phyloP scores from a whole-genome alignment of 2,113 vertebrate species.

The Vulpes lagopus region DNA sequence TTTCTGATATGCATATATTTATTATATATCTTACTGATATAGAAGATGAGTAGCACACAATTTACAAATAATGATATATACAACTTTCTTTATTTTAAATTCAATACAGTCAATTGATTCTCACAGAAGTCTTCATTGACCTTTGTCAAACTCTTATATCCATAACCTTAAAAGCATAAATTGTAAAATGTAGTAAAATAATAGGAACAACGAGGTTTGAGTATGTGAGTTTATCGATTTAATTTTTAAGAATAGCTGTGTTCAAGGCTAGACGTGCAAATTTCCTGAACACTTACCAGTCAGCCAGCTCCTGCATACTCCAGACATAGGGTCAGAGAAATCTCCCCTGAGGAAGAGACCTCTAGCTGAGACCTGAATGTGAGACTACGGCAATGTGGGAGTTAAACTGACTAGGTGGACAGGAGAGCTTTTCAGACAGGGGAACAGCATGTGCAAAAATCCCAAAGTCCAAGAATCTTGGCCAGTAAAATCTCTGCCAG shows the following conservation, averaged over 20 bases:
- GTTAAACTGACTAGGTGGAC: background rate
- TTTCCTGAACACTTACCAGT: background rate
- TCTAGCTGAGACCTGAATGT: background rate
- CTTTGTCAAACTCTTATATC: background rate
- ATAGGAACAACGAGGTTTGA: background rate
- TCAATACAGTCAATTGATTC: background rate
- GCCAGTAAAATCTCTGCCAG: background rate
- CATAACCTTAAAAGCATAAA: background rate
- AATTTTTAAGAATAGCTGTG: background rate
- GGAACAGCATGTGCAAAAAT: background rate
- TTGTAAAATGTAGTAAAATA: background rate
- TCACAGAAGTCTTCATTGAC: background rate
- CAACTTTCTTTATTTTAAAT: slow-evolving; percentile 7
- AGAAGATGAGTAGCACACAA: background rate
- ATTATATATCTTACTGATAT: background rate
- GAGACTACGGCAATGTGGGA: background rate
- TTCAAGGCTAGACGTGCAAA: background rate
- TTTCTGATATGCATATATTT: background rate
- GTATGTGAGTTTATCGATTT: slow-evolving; percentile 36
- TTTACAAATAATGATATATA: background rate
- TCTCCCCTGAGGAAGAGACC: background rate
- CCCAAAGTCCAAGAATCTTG: background rate
- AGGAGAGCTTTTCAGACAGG: background rate
- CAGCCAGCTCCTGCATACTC: background rate
- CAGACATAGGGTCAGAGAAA: background rate